phyloP scores from a whole-genome alignment of 1,140 invertebrate genomes.

The Bactericera cockerelli region DNA sequence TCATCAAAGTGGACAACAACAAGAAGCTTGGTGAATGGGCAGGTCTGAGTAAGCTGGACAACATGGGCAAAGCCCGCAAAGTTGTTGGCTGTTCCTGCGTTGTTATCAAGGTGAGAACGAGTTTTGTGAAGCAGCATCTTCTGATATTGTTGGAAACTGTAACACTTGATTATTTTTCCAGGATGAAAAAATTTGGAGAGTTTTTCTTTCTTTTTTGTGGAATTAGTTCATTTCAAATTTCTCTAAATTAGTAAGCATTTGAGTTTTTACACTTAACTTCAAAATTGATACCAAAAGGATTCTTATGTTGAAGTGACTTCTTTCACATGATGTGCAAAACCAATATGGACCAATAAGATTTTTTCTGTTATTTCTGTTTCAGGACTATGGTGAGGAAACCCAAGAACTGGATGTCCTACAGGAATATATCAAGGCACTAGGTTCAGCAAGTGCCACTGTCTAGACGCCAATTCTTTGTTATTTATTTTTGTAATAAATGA shows the following conservation, averaged over 20 bases:
- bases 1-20: conserved; percentile 96
- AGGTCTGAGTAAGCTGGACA: conserved; percentile 98
- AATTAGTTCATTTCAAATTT: no score
- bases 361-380: neutral
- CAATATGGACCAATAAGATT: no score
- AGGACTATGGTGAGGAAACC: conserved; percentile 8
- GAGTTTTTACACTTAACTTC: no score
- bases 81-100: conserved; percentile 97
- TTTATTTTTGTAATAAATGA: neutral
- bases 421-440: neutral
- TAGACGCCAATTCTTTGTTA: neutral
- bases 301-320: no score
- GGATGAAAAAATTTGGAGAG: no score
- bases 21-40: conserved; percentile 99
- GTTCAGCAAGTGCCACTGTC: neutral
- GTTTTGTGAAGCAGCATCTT: no score
- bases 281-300: no score
- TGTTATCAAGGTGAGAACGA: conserved; percentile 71
- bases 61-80: conserved; percentile 95
- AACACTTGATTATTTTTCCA: no score
- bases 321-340: no score
- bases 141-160: no score
- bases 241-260: no score
- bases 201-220: no score
- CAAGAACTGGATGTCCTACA: neutral